These are phyloP conservation scores for Distichodus sexfasciatus DNA, from an alignment of 2,797 vertebrate genomes.

Conservation along the genomic window DNA sequence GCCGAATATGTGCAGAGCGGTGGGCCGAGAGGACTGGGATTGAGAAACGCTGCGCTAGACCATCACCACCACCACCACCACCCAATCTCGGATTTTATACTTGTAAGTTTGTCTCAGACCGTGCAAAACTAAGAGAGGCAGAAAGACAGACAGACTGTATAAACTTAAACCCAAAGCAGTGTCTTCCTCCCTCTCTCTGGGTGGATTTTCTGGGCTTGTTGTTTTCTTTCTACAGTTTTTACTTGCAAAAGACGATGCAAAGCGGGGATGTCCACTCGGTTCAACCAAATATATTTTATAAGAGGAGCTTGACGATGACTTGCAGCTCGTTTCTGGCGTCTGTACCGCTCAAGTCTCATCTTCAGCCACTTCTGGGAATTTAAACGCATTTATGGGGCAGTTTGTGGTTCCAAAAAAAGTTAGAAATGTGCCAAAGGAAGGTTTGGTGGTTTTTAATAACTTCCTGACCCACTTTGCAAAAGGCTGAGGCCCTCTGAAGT, in stretches of 20 bases:
- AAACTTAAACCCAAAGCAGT: background rate
- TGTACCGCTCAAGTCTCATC: background rate
- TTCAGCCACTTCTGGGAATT: background rate
- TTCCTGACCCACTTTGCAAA: constrained; percentile 5
- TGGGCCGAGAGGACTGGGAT: too few species aligned
- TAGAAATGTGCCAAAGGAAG: background rate
- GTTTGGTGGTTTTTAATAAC: background rate
- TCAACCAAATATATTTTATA: too few species aligned
- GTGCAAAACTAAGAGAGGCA: background rate
- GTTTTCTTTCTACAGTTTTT: background rate
- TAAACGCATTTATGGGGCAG: too few species aligned
- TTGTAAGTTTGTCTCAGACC: too few species aligned
- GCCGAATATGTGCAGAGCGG: too few species aligned
- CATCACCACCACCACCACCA: too few species aligned
- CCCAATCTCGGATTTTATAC: too few species aligned
- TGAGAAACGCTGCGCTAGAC: too few species aligned
- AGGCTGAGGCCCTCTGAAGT: background rate
- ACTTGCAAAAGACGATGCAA: constrained; percentile 13
- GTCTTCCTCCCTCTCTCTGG: background rate
- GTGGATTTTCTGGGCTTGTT: constrained; percentile 38
- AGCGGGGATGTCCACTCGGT: constrained; percentile 42
- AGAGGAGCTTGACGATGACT: background rate
- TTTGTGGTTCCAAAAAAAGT: constrained; percentile 36
- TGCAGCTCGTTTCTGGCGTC: background rate
- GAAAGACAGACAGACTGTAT: background rate